phyloP scores from a whole-genome alignment of 2,888 invertebrate genomes.

The Didymodactylos carnosus region DNA sequence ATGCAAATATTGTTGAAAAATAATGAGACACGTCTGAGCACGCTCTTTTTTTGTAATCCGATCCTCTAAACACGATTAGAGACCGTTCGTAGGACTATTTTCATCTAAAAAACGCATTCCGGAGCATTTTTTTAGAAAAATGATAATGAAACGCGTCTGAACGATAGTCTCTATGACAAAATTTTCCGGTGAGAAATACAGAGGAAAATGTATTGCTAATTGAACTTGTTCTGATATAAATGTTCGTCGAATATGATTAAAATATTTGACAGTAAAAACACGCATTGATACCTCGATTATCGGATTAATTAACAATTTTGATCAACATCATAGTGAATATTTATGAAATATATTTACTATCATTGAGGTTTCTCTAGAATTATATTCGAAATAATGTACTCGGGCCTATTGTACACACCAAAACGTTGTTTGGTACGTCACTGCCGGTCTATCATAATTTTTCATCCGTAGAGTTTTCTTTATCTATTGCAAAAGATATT shows the following conservation, averaged over 20 bases:
- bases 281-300: not conserved
- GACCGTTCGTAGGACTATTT: too few relatives aligned
- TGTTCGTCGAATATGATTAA: not conserved
- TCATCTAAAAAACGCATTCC: too few relatives aligned
- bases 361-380: not conserved
- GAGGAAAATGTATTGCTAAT: not conserved
- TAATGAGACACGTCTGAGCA: too few relatives aligned
- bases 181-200: too few relatives aligned
- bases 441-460: not conserved
- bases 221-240: not conserved
- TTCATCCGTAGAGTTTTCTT: not conserved
- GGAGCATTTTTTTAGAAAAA: too few relatives aligned
- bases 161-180: too few relatives aligned
- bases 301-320: not conserved
- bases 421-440: not conserved
- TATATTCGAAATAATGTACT: not conserved
- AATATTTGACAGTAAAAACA: not conserved
- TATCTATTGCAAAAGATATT: not conserved
- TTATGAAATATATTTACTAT: too few relatives aligned
- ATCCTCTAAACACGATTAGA: too few relatives aligned
- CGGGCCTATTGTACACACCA: not conserved
- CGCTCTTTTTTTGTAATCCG: too few relatives aligned
- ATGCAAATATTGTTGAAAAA: too few relatives aligned
- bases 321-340: not conserved
- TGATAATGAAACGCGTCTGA: too few relatives aligned